These are phyloP conservation scores for Oopsacas minuta DNA, from an alignment of 37 sponge, comb jelly and placozoan genomes.

Conservation along the genomic window DNA sequence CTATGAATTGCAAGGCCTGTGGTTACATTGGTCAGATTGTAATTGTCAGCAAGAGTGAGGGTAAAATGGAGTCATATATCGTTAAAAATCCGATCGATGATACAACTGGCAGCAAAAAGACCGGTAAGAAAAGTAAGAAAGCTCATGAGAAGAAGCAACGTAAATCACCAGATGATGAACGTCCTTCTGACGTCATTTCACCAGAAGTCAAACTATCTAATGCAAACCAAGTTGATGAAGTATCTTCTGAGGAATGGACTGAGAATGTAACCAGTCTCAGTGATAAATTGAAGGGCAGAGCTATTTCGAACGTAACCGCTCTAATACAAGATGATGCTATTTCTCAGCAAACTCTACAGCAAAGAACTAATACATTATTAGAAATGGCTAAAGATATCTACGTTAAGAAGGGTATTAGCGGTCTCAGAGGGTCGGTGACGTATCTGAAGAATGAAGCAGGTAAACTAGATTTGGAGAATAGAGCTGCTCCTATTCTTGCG, in stretches of 20 bases:
- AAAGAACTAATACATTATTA: neutral
- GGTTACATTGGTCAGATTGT: conserved; percentile 63
- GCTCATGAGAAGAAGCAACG: neutral
- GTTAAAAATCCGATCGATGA: conserved; percentile 72
- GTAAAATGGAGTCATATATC: conserved; percentile 78
- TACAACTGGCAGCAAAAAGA: conserved; percentile 17
- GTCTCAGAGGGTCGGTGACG: neutral
- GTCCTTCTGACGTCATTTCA: neutral
- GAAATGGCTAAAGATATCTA: neutral
- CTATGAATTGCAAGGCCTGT: conserved; percentile 76
- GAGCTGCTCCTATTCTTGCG: conserved; percentile 73
- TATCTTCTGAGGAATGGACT: neutral
- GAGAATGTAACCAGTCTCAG: neutral
- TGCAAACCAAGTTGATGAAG: neutral
- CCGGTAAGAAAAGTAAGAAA: conserved; percentile 39
- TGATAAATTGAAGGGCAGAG: neutral
- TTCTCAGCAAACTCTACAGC: neutral
- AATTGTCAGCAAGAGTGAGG: conserved; percentile 55
- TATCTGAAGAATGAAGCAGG: conserved; percentile 76
- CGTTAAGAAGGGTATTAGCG: neutral
- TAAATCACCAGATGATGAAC: neutral
- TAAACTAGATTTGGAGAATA: conserved; percentile 83
- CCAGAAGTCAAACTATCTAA: neutral
- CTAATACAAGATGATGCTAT: neutral
- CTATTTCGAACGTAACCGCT: neutral